Percentiles rank a stretch among this genome's conserved stretches.
phyloP scores from a whole-genome alignment of 2,113 vertebrate genomes.

The Pluvianellus socialis region DNA sequence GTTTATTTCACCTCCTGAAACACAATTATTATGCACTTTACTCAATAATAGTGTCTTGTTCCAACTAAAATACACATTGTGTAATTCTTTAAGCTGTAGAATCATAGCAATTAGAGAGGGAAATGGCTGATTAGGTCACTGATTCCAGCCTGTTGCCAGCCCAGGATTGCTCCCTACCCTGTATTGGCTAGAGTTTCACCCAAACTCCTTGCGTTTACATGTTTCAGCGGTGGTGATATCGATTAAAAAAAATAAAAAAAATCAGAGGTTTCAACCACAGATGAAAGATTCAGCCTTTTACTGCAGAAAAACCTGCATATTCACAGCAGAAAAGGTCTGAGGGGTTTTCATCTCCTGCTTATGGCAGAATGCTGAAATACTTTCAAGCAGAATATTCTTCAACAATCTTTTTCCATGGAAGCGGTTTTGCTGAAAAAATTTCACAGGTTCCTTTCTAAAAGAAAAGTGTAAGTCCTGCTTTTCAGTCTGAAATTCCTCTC shows the following conservation, averaged over 20 bases:
- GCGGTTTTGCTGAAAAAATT: neutral
- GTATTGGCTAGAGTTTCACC: neutral
- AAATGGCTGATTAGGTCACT: slow-evolving; percentile 47
- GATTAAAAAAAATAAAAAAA: neutral
- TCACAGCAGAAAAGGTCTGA: neutral
- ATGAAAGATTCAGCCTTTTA: neutral
- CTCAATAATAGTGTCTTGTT: slow-evolving; percentile 53
- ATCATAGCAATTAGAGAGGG: slow-evolving; percentile 41
- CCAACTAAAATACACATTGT: slow-evolving; percentile 45
- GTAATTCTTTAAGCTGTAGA: slow-evolving; percentile 48
- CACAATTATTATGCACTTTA: slow-evolving; percentile 67
- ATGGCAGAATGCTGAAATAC: neutral
- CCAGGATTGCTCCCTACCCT: neutral
- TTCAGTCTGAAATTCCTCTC: neutral
- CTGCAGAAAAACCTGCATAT: neutral
- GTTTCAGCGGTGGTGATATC: neutral
- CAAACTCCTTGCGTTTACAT: neutral
- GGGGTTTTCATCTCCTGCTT: neutral
- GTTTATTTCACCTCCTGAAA: slow-evolving; percentile 45
- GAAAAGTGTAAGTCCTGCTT: neutral
- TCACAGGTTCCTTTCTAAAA: neutral
- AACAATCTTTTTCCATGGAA: neutral
- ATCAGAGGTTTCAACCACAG: neutral
- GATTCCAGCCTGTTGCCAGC: slow-evolving; percentile 28
- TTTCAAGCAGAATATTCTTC: neutral